Conservation (phyloP, 2,888 invertebrate genomes). For the Drosophila conformis region DNA sequence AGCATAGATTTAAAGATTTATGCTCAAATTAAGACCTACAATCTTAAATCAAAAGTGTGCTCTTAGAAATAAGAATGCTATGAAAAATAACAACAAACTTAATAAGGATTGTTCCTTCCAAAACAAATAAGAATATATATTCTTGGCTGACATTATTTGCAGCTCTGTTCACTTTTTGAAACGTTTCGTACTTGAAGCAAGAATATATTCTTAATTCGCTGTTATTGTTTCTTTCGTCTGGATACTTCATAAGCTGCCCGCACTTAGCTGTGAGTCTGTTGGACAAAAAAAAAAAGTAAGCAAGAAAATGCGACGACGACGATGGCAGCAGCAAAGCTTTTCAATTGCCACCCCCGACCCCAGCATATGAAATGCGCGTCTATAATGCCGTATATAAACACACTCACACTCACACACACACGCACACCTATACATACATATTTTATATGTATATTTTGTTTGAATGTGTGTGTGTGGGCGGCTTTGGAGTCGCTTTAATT, state of each 20-base stretch:
- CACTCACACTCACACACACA: conserved; percentile 44
- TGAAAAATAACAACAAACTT: background rate
- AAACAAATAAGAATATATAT: background rate
- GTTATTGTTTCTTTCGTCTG: background rate
- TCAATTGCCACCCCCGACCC: conserved; percentile 76
- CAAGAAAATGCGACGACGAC: conserved; percentile 60
- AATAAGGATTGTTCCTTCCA: background rate
- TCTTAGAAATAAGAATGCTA: background rate
- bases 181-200: background rate
- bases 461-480: conserved; percentile 44
- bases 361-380: conserved; percentile 67
- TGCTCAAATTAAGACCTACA: background rate
- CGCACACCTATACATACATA: conserved; percentile 5
- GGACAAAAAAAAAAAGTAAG: conserved; percentile 55
- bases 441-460: conserved; percentile 29
- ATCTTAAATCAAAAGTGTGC: background rate
- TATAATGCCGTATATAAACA: conserved; percentile 78
- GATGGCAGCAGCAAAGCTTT: conserved; percentile 73
- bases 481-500: conserved; percentile 77
- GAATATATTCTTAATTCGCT: background rate
- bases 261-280: conserved; percentile 39
- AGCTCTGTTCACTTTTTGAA: background rate
- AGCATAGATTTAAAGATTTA: background rate
- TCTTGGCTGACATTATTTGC: background rate
- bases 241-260: conserved; percentile 25